Base-by-base conservation (phyloP, 2,888 invertebrate species). In the Salticus scenicus region DNA sequence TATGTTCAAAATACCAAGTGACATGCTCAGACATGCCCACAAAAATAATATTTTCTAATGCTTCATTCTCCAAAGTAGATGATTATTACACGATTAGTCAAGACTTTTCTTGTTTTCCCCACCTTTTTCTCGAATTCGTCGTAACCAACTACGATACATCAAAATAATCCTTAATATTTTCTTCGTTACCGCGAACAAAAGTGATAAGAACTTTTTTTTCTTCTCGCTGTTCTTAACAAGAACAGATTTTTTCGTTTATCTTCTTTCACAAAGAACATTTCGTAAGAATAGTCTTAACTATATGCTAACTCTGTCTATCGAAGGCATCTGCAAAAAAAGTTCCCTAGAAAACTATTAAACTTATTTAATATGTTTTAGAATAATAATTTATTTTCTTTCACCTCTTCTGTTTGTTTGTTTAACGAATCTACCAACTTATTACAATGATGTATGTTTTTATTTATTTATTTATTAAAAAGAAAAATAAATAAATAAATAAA, bases 101-200 rank as follows among this genome's bases (percentile, higher is more conserved):
- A 12, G 57, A 57, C 57, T 24, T 5, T 5, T 47, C 17, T 17
- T 57, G 5, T 57, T 57, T 57, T 1, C 24, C 20, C 24, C 37
- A 37, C 37, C 4, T 37, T 37, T 10, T 10, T 10, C 37, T 7
- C 37, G 10, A 24, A 12, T 57, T 57, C 24, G 24, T 70, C 41
- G 27, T 31, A n/a, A 24, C 69, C n/a, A 17, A 69, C 28, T 37
- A 31, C 27, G 77, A 28, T 57, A 33, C 77, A 77, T 71, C 78
- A 79, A 79, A 63, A 79, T 79, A 71, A 79, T 79, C 78, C 31
- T 64, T 28, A 42, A 63, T 28, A n/a, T 79, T 79, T 71, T 79
- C 71, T 75, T 77, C 77, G 37, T 70, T 69, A 31, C 28, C n/a
- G 33, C n/a, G 47, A 33, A 57, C 70, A 20, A 57, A 79, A 64